Conservation (phyloP, 1,140 invertebrate genomes). For the Zaprionus gabonicus region DNA sequence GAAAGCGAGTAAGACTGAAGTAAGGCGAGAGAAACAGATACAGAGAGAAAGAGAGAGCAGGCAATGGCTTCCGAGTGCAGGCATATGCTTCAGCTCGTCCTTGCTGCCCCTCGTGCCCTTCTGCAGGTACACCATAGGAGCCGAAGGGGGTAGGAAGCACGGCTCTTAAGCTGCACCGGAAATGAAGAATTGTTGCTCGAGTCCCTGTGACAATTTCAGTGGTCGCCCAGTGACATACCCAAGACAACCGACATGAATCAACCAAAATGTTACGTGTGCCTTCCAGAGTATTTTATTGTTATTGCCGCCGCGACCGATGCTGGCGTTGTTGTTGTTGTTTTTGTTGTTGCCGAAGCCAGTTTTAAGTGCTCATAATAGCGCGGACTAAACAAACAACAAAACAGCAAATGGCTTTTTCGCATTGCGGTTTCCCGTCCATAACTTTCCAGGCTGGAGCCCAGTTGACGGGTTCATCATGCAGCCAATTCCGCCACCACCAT, state of each 20-base stretch:
- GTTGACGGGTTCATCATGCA: constrained; percentile 43
- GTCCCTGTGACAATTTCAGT: constrained; percentile 59
- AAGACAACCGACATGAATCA: constrained; percentile 55
- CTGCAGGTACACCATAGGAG: neutral
- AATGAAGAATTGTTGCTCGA: constrained; percentile 78
- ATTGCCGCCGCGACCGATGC: neutral
- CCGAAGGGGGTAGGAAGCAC: constrained; percentile 62
- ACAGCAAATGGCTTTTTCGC: constrained; percentile 70
- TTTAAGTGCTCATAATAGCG: constrained; percentile 63
- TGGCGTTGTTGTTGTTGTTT: constrained; percentile 18
- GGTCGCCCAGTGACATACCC: constrained; percentile 45
- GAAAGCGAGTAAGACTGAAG: neutral
- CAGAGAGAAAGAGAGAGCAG: neutral
- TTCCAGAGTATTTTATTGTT: constrained; percentile 20
- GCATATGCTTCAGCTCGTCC: constrained; percentile 8
- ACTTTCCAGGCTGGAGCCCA: constrained; percentile 9
- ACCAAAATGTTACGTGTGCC: constrained; percentile 42
- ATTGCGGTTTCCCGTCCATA: constrained; percentile 67
- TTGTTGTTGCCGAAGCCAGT: constrained; percentile 26
- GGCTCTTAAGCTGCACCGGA: constrained; percentile 77
- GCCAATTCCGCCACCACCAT: constrained; percentile 26
- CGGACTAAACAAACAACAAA: constrained; percentile 34
- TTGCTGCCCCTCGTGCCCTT: neutral
- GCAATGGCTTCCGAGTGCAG: constrained; percentile 7
- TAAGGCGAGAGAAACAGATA: neutral